phyloP scores from a whole-genome alignment of 2,797 vertebrate species.

The Siniperca undulata region DNA sequence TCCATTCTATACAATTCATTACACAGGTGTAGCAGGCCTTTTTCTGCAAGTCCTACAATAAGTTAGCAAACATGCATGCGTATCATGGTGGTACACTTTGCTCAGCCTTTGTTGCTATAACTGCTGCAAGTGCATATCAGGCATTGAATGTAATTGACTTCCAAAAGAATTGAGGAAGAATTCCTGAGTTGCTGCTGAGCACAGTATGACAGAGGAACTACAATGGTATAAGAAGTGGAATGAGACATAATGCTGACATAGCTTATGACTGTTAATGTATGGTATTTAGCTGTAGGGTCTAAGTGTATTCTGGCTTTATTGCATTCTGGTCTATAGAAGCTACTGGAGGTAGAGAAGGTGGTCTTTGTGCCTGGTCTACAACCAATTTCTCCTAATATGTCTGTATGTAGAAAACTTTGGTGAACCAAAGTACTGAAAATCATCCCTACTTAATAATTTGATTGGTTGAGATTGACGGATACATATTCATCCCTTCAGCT shows the following conservation, averaged over 20 bases:
- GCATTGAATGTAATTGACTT: slow-evolving; percentile 10
- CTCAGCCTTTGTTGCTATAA: slow-evolving; percentile 1
- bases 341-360: background rate
- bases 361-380: background rate
- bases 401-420: background rate
- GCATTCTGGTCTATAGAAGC: background rate
- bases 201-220: background rate
- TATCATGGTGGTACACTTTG: background rate
- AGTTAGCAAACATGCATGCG: background rate
- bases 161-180: background rate
- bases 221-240: background rate
- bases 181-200: background rate
- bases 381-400: background rate
- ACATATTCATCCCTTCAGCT: background rate
- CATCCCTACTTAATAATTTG: background rate
- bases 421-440: background rate
- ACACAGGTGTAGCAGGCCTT: background rate
- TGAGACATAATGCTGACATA: slow-evolving; percentile 1
- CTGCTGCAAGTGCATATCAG: background rate
- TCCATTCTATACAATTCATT: background rate
- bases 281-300: background rate
- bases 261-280: background rate
- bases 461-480: background rate
- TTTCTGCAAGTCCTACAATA: background rate
- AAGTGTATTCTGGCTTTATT: background rate